A percentile compares a stretch with the other conserved stretches of the same genome.
phyloP scores from a whole-genome alignment of 2,797 vertebrate genomes.

The Characodon lateralis region DNA sequence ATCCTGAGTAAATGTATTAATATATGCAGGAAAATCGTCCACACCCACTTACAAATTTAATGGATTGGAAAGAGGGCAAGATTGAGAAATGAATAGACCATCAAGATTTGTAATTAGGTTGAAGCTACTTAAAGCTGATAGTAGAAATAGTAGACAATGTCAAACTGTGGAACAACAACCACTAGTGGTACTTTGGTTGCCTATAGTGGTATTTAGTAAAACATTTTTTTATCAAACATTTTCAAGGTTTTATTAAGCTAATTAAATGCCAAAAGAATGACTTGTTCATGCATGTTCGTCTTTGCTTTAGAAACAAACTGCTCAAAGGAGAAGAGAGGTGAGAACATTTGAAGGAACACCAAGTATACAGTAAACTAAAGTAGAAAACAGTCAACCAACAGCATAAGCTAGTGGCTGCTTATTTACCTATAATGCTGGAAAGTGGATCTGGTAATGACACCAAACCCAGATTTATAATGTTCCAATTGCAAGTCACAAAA shows the following conservation, averaged over 20 bases:
- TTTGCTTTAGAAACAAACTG: background rate
- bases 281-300: background rate
- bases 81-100: slow-evolving; percentile 32
- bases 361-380: background rate
- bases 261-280: background rate
- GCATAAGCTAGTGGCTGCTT: background rate
- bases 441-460: background rate
- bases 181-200: background rate
- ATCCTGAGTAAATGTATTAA: slow-evolving; percentile 8
- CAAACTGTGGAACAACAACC: background rate
- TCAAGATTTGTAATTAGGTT: slow-evolving; percentile 33
- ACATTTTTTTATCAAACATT: background rate
- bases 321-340: background rate
- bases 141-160: slow-evolving; percentile 15
- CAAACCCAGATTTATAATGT: background rate
- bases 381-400: background rate
- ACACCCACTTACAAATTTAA: slow-evolving; percentile 8
- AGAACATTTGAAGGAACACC: background rate
- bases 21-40: background rate
- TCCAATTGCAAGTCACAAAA: background rate
- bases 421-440: background rate
- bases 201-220: background rate
- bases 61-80: slow-evolving; percentile 11
- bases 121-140: background rate
- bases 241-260: background rate